Base-by-base conservation (phyloP, 53 echinoderm and acorn worm species). In the Patiria pectinifera region DNA sequence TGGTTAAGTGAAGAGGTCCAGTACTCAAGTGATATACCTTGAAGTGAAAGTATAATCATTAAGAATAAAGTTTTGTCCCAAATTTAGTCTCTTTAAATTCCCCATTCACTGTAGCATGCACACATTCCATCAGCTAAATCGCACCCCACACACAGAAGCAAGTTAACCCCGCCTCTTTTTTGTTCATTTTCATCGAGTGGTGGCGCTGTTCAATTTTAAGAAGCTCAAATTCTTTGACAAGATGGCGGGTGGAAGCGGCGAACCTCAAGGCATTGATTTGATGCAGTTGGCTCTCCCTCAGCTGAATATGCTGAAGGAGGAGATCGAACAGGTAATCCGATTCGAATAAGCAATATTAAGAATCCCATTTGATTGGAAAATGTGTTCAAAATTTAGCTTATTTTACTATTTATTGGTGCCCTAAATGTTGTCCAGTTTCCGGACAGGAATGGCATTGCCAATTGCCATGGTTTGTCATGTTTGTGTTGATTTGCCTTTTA, bases 201-300 rank as follows among this genome's bases (percentile, higher is more conserved):
- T 59, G 82, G 82, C 82, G 82, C 82, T 82, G 23, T 82, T 58
- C n/a, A 82, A 9, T 8, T 46, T 48, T 80, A 23, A 4, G 48
- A 4, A n/a, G 22, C 26, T 45, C 47, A 79, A 3, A 15, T 48
- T 48, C 49, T 82, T 58, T 22, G 16, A 15, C 85, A 94, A 91
- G 62, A 94, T 91, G 91, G 91, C 91, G 97, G 91, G 95, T 80
- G 90, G 91, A 48, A 94, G 87, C 47, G 93, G 95, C 26, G 95
- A 95, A 71, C 90, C 90, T 69, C 90, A 81, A 81, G 94, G 93
- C 48, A 93, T 97, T 16, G 95, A 97, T 80, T 78, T 97, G 21
- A 96, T 97, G 96, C 94, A 94, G 80, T 93, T 97, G 35, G 96
- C 94, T n/a, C 92, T 97, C 49, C 97, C 97, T 80, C 97, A 97